Percentiles rank a stretch among this genome's conserved stretches.
phyloP scores from a whole-genome alignment of 2,888 invertebrate species.

The Synergus itoensis region DNA sequence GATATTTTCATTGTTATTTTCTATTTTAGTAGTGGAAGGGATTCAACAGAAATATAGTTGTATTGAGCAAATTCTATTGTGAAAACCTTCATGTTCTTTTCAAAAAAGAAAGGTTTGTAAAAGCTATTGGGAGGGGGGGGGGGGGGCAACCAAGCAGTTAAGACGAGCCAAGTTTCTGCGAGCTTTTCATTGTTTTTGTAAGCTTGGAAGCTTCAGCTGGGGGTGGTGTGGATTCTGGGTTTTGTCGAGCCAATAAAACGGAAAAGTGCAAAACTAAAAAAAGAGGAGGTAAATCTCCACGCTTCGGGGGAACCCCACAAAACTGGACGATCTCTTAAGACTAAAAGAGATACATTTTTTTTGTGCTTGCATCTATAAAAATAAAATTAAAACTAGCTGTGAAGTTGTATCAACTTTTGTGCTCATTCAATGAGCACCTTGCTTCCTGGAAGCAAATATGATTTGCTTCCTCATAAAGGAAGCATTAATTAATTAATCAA shows the following conservation, averaged over 20 bases:
- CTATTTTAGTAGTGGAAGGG: background rate
- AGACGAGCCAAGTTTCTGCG: slow-evolving; percentile 67
- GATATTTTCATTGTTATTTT: background rate
- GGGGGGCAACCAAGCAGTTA: slow-evolving; percentile 56
- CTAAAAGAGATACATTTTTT: background rate
- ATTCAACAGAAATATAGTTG: background rate
- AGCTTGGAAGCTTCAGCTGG: slow-evolving; percentile 30
- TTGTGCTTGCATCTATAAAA: background rate
- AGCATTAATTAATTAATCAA: too few species aligned
- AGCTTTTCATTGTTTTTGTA: slow-evolving; percentile 67
- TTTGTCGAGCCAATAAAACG: slow-evolving; percentile 65
- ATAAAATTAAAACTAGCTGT: background rate
- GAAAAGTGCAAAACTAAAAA: slow-evolving; percentile 61
- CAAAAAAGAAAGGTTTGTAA: slow-evolving; percentile 57
- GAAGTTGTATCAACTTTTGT: too few species aligned
- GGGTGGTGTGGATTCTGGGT: slow-evolving; percentile 11
- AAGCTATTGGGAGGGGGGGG: slow-evolving; percentile 52
- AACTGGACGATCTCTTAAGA: slow-evolving; percentile 52
- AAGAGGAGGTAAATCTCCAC: slow-evolving; percentile 60
- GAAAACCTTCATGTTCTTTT: slow-evolving; percentile 57
- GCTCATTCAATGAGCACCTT: too few species aligned
- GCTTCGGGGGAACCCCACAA: slow-evolving; percentile 31
- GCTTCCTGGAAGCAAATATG: too few species aligned
- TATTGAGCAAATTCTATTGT: slow-evolving; percentile 62
- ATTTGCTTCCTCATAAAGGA: too few species aligned